Percentiles rank a stretch among this genome's conserved stretches.
These are phyloP conservation scores for Protaetia brevitarsis DNA, from an alignment of 1,140 invertebrate species.

Conservation along the genomic window DNA sequence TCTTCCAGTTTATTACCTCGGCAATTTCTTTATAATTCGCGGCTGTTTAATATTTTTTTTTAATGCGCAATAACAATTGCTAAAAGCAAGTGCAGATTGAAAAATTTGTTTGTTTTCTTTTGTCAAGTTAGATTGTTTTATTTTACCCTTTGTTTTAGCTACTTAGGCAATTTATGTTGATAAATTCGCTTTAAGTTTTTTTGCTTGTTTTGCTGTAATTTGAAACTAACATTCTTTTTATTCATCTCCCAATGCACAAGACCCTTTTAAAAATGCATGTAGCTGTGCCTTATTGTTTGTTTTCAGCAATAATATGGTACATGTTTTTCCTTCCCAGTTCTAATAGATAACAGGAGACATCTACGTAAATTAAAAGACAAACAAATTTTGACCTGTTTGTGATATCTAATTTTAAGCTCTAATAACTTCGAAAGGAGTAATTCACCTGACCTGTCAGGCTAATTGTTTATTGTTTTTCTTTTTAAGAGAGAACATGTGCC, in stretches of 20 bases:
- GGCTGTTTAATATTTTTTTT: not conserved
- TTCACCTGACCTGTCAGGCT: not conserved
- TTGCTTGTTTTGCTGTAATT: too few relatives aligned
- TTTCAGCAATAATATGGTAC: slow-evolving; percentile 38
- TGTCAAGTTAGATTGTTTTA: not conserved
- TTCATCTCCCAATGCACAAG: too few relatives aligned
- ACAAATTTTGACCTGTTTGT: slow-evolving; percentile 21
- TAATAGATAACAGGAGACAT: not conserved
- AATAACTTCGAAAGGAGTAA: not conserved
- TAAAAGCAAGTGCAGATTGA: not conserved
- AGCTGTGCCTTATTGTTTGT: slow-evolving; percentile 42
- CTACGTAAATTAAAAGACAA: slow-evolving; percentile 22
- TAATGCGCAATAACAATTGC: not conserved
- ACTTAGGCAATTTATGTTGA: slow-evolving; percentile 44
- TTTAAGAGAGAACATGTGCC: slow-evolving; percentile 23
- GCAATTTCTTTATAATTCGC: not conserved
- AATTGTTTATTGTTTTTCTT: not conserved
- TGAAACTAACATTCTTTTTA: not conserved
- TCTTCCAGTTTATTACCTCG: slow-evolving; percentile 27
- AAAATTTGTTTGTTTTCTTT: slow-evolving; percentile 11
- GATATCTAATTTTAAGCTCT: slow-evolving; percentile 18
- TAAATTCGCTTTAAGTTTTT: slow-evolving; percentile 44
- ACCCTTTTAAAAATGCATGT: too few relatives aligned
- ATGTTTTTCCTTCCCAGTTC: slow-evolving; percentile 30
- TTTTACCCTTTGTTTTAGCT: slow-evolving; percentile 27